A percentile compares a stretch with the other conserved stretches of the same genome.
phyloP scores from a whole-genome alignment of 2,888 invertebrate genomes.

The Octodonta nipae region DNA sequence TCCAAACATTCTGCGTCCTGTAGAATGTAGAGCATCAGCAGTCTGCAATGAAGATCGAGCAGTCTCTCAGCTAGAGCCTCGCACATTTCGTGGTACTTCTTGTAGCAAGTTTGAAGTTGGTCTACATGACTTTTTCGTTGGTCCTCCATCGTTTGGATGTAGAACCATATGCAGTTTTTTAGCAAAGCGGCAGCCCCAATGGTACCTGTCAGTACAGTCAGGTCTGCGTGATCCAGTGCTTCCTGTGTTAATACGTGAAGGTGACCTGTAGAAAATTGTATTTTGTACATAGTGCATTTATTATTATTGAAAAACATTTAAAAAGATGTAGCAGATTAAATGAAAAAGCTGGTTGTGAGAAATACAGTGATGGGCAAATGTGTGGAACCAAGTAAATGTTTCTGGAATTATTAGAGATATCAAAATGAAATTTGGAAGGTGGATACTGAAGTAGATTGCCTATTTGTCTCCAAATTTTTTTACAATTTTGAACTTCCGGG shows the following conservation, averaged over 20 bases:
- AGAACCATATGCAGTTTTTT: conserved; percentile 66
- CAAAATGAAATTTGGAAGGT: too few relatives aligned
- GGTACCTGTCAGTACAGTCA: conserved; percentile 66
- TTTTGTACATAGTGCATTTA: not conserved
- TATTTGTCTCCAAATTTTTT: too few relatives aligned
- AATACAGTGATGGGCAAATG: too few relatives aligned
- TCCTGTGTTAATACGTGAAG: conserved; percentile 69
- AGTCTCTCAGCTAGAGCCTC: conserved; percentile 74
- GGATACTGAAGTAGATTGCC: too few relatives aligned
- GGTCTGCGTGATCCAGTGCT: conserved; percentile 70
- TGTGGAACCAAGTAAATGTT: too few relatives aligned
- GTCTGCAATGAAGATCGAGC: conserved; percentile 64
- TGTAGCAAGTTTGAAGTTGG: conserved; percentile 44
- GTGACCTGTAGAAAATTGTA: conserved; percentile 43
- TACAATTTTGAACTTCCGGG: too few relatives aligned
- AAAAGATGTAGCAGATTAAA: too few relatives aligned
- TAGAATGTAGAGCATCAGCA: conserved; percentile 63
- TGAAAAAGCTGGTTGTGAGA: too few relatives aligned
- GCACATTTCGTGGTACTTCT: conserved; percentile 67
- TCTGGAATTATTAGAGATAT: too few relatives aligned
- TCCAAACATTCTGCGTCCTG: conserved; percentile 70
- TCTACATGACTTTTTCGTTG: conserved; percentile 18
- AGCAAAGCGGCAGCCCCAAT: conserved; percentile 67
- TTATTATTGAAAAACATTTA: too few relatives aligned
- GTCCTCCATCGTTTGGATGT: conserved; percentile 45